Evolutionary conservation across 2,113 vertebrate species (phyloP).

Genomic region (Crypturellus undulatus): DNA sequence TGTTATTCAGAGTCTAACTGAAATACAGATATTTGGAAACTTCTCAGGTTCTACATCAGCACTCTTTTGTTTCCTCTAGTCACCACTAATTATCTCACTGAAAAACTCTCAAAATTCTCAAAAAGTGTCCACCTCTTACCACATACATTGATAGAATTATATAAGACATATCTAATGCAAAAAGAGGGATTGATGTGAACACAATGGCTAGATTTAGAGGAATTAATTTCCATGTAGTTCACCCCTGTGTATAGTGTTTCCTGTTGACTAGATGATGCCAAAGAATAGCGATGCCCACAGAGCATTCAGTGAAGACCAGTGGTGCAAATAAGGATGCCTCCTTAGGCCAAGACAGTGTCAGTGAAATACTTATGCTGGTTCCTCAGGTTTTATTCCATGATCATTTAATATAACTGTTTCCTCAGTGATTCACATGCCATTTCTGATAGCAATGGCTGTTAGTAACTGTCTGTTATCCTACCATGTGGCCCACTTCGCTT

Average conservation of each 20-base stretch:
- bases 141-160: neutral
- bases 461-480: neutral
- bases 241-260: neutral
- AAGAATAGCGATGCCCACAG: neutral
- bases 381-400: neutral
- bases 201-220: neutral
- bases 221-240: neutral
- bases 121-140: neutral
- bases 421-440: neutral
- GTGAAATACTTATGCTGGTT: neutral
- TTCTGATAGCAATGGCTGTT: neutral
- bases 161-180: neutral
- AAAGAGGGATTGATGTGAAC: neutral
- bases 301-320: neutral
- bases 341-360: neutral
- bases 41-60: neutral
- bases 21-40: neutral
- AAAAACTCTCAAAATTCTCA: neutral
- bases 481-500: neutral
- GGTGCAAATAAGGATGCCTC: neutral
- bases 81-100: neutral
- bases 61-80: neutral
- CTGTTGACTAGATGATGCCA: neutral
- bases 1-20: neutral
- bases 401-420: neutral